Base-by-base conservation (phyloP, 2,888 invertebrate species). In the Tortrix viridana region DNA sequence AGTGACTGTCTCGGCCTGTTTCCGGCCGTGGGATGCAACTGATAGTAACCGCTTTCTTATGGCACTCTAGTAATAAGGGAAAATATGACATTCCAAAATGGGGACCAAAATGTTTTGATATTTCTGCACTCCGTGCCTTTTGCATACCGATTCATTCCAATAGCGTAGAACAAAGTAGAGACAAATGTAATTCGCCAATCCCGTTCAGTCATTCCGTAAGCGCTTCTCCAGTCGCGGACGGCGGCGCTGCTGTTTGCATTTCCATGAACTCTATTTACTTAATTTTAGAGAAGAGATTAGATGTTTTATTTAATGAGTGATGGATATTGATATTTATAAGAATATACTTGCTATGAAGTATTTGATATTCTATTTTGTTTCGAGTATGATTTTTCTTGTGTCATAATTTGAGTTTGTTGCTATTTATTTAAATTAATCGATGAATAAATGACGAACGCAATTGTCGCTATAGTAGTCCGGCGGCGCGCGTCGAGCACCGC, bases 301-400 rank as follows among this genome's bases (percentile, higher is more conserved):
- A 89, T 89, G 87, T 89, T 86, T 87, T 89, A 88, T 89, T 89
- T 86, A 86, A 87, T 84, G 88, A 88, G 87, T 88, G 89, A 88
- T 85, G 88, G 86, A 85, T 82, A 84, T 84, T 86, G 82, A 88
- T 90, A 89, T 89, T 89, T 89, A 88, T 89, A 86, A 84, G 84
- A 82, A 83, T 84, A 84, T 88, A 85, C 84, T 84, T 88, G 82
- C 82, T 86, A 85, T 77, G 80, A 82, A 87, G 82, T 87, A 88
- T 84, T 86, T 81, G 83, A 88, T 86, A 86, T 88, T 89, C 82
- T 86, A 84, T 85, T 82, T 85, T 82, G 81, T 86, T 88, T 85
- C 84, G 77, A 85, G 84, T 82, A 86, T 85, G 85, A 83, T 83
- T 81, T 72, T 82, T 85, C 82, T 84, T 84, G 89, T 90, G 89